Base-by-base conservation (phyloP, 2,797 vertebrate species). In the Miichthys miiuy region DNA sequence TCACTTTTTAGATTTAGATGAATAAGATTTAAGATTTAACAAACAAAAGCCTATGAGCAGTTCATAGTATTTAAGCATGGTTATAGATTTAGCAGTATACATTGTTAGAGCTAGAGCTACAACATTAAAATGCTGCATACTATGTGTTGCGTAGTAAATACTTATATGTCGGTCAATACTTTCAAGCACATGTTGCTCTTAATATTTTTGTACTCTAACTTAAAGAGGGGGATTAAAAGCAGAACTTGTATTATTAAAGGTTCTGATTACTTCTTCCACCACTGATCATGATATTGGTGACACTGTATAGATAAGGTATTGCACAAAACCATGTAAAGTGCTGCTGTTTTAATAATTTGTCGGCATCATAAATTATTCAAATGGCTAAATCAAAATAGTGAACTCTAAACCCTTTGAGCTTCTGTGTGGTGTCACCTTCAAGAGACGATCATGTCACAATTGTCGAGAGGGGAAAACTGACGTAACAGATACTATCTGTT, bases 311-410 rank as follows among this genome's bases (percentile, higher is more conserved):
- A 62, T 20, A 54, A 58, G 1, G 3, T 8, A 18, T 38, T 30
- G 11, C 34, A 75, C 14, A 12, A 69, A 18, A 61, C 12, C 42
- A 46, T 50, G 16, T 65, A 9, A 61, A 18, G 20, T 44, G 57
- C 57, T 44, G 20, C 66, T 65, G 64, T 72, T 72, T 44, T 3
- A 64, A 48, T 60, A 23, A 56, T 12, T 46, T 48, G 25, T n/a
- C 54, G 71, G 34, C 57, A 61, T 71, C 34, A 65, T 73, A 14
- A 65, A 86, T 78, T 56, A 81, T 77, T 63, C 42, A 60, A 79
- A 77, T 25, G 9, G 3, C 58, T 30, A 58, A 81, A 79, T 68
- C 58, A 74, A 75, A 79, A 54, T 27, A 6, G 18, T 65, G 18
- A 77, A 76, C 65, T 63, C 30, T 50, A 38, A 74, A 67, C 65